Percentiles rank a stretch among this genome's conserved stretches.
phyloP scores from a whole-genome alignment of 1,140 invertebrate species.

The Mizuhopecten yessoensis region DNA sequence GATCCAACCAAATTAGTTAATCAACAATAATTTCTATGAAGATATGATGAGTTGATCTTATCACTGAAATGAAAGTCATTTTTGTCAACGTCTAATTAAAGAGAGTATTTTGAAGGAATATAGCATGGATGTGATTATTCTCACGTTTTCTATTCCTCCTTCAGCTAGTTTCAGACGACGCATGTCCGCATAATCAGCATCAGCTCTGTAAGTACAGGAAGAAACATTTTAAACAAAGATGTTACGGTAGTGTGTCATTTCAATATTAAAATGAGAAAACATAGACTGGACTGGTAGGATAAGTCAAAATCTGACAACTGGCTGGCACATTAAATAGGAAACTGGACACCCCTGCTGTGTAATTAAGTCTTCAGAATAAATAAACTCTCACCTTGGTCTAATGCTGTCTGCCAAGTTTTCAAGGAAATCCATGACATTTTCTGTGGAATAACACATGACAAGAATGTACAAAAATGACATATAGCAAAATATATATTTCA shows the following conservation, averaged over 20 bases:
- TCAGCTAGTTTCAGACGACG: constrained; percentile 69
- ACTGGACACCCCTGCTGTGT: too few relatives aligned
- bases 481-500: too few relatives aligned
- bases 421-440: constrained; percentile 91
- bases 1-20: too few relatives aligned
- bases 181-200: constrained; percentile 73
- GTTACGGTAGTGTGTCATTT: too few relatives aligned
- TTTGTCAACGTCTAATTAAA: background rate
- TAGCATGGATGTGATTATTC: background rate
- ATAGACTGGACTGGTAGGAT: too few relatives aligned
- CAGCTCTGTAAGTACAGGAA: constrained; percentile 70
- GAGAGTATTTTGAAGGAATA: too few relatives aligned
- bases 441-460: constrained; percentile 66
- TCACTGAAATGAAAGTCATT: background rate
- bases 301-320: too few relatives aligned
- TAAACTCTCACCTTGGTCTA: constrained; percentile 69
- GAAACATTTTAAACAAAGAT: too few relatives aligned
- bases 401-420: constrained; percentile 89
- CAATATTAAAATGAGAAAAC: too few relatives aligned
- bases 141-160: constrained; percentile 62
- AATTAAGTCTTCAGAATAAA: too few relatives aligned
- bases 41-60: background rate
- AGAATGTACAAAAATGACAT: constrained; percentile 20
- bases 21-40: too few relatives aligned
- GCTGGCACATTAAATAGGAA: too few relatives aligned